Base-by-base conservation (phyloP, 53 echinoderm and acorn worm species). In the Holothuria scabra region DNA sequence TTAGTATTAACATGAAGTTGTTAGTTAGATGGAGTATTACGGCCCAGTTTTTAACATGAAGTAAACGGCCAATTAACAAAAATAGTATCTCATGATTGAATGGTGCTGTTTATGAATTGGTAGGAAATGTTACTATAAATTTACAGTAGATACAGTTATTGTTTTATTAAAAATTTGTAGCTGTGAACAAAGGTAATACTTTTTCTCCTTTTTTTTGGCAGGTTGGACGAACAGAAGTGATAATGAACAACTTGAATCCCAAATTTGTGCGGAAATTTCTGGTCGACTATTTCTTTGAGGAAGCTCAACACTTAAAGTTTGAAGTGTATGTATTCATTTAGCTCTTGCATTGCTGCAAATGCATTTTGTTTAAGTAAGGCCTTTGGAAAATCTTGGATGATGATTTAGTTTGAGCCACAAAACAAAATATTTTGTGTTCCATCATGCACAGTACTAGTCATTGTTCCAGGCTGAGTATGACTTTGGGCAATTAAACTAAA, bases 201-300 rank as follows among this genome's bases (percentile, higher is more conserved):
- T 38, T 66, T 24, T 28, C 44, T 37, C 61, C 20, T 46, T 46
- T 21, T 0, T 19, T n/a, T 33, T n/a, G n/a, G n/a, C 67, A 95
- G 95, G 87, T 55, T 85, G 93, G 91, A 21, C 89, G 95, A 31
- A 85, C 95, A 35, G 95, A 95, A 76, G 79, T 83, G 28, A 93
- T 95, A 67, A 88, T 86, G 86, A 89, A 95, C 87, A 93, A 57
- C 6, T 86, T 95, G 71, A 95, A 95, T 38, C 95, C 95, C 64
- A 86, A 93, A 72, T 95, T 95, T 93, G 95, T 93, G 44, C 88
- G 86, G 69, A 95, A 95, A 84, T 93, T 95, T 83, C 59, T 65
- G 26, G 79, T 95, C 12, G 91, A 95, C 46, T 95, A 93, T 62
- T 95, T 92, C 89, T 95, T 95, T 83, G 95, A 95, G 57, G 93